Conservation (phyloP, 2,888 invertebrate species). For the Cantharis rufa region DNA sequence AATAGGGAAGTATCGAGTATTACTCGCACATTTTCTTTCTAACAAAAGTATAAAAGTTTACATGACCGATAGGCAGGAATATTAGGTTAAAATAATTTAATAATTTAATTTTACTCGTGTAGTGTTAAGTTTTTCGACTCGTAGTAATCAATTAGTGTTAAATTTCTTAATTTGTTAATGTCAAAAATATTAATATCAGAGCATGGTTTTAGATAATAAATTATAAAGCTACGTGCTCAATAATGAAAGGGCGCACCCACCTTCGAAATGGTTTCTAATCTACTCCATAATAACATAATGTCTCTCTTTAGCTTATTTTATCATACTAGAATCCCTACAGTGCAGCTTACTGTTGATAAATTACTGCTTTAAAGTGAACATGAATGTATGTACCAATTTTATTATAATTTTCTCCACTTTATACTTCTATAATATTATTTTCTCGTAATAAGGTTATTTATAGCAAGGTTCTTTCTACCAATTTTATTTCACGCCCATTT, state of each 20-base stretch:
- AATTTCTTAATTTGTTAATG: conserved; percentile 41
- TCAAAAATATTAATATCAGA: conserved; percentile 38
- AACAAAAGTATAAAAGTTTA: neutral
- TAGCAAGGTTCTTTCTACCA: neutral
- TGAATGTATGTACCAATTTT: neutral
- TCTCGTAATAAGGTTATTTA: neutral
- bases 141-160: conserved; percentile 37
- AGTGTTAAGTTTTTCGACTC: conserved; percentile 16
- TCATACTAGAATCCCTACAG: conserved; percentile 28
- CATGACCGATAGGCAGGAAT: conserved; percentile 20
- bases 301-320: conserved; percentile 43
- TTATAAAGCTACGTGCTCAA: conserved; percentile 42
- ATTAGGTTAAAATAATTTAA: neutral
- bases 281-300: conserved; percentile 39
- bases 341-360: neutral
- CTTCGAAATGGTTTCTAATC: conserved; percentile 41
- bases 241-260: conserved; percentile 45
- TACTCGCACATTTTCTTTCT: no score
- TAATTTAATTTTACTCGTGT: neutral
- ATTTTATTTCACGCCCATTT: conserved; percentile 19
- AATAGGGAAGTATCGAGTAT: no score
- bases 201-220: conserved; percentile 39
- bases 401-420: neutral
- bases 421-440: neutral
- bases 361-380: conserved; percentile 5